Base-by-base conservation (phyloP, 2,797 vertebrate genomes). In the Tangara arthus region DNA sequence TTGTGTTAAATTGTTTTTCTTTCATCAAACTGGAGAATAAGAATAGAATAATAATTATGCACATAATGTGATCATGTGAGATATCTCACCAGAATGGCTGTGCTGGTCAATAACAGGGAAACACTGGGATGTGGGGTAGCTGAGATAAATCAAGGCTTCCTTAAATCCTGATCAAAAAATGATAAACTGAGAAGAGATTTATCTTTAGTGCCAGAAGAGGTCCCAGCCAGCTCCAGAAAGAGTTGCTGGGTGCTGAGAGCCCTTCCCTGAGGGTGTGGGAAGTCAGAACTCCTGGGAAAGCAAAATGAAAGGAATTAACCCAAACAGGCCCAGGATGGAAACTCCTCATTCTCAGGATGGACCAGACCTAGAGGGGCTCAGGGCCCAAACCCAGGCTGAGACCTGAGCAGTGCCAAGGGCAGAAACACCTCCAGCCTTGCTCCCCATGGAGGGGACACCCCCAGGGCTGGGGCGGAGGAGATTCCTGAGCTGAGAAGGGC, bases 281-380 rank as follows among this genome's bases (percentile, higher is more conserved):
- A 47, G 7, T 32, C 39, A 61, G 69, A 73, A 73, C 3, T 8
- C n/a, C 8, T 4, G 10, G 61, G 46, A 64, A 63, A 73, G 9
- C 13, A 28, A 64, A 78, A 28, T 14, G n/a, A n/a, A 1, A 30
- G 37, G 7, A 80, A 46, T 32, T 32, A 75, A 63, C 11, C 32
- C 39, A 22, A 49, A 37, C 7, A 8, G 8, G 10, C 5, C 32
- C 37, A 42, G 78, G 26, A 8, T 8, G 35, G 34, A 26, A 35
- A 5, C 18, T 61, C 35, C 27, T 71, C 8, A 2, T 4, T 8
- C 46, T 50, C 63, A 49, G 52, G 46, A 34, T 3, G 22, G n/a
- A 53, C 5, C 61, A 39, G 37, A 28, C 5, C 16, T 20, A 39
- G 20, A 39, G 0, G 3, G 28, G n/a, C 16, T 44, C 9, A 0